These are phyloP conservation scores for Drosophila putrida DNA, from an alignment of 2,888 invertebrate species.

Conservation along the genomic window DNA sequence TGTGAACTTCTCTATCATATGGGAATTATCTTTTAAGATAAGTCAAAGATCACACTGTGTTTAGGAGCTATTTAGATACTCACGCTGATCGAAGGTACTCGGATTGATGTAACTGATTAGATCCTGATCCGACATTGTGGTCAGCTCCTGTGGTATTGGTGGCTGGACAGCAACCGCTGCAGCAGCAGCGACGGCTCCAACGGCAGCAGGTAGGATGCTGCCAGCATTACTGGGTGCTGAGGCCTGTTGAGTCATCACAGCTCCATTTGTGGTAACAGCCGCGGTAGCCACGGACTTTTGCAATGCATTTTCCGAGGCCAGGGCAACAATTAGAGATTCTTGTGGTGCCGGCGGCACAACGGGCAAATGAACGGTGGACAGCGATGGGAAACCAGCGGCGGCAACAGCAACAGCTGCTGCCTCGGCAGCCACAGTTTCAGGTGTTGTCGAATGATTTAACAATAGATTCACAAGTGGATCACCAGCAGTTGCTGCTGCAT, in stretches of 20 bases:
- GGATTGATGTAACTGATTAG: constrained; percentile 95
- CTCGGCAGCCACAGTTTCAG: constrained; percentile 64
- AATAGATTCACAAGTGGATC: constrained; percentile 82
- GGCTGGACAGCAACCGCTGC: constrained; percentile 84
- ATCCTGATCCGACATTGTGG: constrained; percentile 95
- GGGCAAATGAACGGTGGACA: constrained; percentile 58
- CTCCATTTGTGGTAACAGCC: constrained; percentile 80
- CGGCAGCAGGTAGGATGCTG: constrained; percentile 69
- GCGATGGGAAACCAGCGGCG: constrained; percentile 47
- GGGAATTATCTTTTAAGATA: too few relatives aligned
- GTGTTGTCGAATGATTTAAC: constrained; percentile 75
- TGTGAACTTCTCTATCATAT: too few relatives aligned
- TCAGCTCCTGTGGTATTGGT: constrained; percentile 90
- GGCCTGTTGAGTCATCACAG: constrained; percentile 81
- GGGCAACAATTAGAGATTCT: constrained; percentile 85
- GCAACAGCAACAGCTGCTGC: constrained; percentile 55
- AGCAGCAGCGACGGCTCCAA: constrained; percentile 75
- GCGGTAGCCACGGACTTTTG: constrained; percentile 83
- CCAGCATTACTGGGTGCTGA: constrained; percentile 65
- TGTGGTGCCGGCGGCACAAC: constrained; percentile 79
- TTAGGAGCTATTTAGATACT: constrained; percentile 68
- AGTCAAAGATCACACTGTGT: too few relatives aligned
- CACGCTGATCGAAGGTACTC: constrained; percentile 94
- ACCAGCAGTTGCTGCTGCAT: constrained; percentile 40
- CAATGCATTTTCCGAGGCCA: constrained; percentile 83